Conservation (phyloP, 2,113 vertebrate genomes). For the Serilophus lunatus region DNA sequence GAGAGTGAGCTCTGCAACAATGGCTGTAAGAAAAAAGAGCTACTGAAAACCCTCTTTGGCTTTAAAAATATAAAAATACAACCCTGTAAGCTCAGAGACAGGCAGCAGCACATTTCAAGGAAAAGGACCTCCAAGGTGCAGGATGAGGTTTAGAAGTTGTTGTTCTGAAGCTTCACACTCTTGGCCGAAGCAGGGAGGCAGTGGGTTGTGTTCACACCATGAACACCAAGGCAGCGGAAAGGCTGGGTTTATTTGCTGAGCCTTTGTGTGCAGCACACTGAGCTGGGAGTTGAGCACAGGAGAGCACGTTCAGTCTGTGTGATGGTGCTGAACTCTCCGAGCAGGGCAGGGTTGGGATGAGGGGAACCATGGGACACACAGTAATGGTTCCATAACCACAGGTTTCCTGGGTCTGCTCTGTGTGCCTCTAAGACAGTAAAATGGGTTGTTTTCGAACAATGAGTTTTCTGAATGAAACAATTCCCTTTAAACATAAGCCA, state of each 20-base stretch:
- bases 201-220: background rate
- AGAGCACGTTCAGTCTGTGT: background rate
- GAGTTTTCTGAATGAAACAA: background rate
- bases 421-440: background rate
- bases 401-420: background rate
- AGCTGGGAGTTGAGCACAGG: background rate
- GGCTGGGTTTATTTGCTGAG: background rate
- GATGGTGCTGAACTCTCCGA: background rate
- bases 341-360: background rate
- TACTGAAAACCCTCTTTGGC: background rate
- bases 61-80: background rate
- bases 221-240: background rate
- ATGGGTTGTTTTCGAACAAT: background rate
- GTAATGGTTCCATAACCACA: background rate
- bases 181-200: background rate
- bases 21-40: background rate
- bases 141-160: background rate
- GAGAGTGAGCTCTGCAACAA: background rate
- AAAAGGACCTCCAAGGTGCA: background rate
- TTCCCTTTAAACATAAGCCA: background rate
- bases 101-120: background rate
- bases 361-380: background rate
- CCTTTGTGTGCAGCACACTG: background rate
- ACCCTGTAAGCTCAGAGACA: background rate
- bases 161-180: background rate